phyloP scores from a whole-genome alignment of 2,888 invertebrate genomes.

The Tanaodytes sp. region DNA sequence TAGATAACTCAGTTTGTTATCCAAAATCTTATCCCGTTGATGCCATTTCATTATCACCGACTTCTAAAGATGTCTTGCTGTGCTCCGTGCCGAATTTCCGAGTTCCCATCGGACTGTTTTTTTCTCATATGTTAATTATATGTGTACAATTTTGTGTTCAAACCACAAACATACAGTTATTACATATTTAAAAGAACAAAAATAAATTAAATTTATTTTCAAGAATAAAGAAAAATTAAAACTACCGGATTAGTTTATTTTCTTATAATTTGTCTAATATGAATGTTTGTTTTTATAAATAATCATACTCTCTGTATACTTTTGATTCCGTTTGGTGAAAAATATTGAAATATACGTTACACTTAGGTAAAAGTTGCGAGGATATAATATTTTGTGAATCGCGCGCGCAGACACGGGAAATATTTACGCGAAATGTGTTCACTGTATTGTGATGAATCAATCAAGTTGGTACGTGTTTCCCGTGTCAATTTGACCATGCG shows the following conservation, averaged over 20 bases:
- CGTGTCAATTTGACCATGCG: slow-evolving; percentile 65
- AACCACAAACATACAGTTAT: too few relatives aligned
- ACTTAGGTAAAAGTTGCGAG: too few relatives aligned
- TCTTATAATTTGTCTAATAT: too few relatives aligned
- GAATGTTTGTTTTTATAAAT: not conserved
- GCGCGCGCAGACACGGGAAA: too few relatives aligned
- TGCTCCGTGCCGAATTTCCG: not conserved
- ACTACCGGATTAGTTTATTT: not conserved
- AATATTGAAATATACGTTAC: too few relatives aligned
- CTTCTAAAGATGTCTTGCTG: slow-evolving; percentile 18
- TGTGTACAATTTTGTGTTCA: too few relatives aligned
- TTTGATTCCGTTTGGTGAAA: not conserved
- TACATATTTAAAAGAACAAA: too few relatives aligned
- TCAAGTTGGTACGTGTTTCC: slow-evolving; percentile 55
- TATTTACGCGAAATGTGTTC: slow-evolving; percentile 35
- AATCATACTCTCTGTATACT: not conserved
- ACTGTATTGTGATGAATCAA: slow-evolving; percentile 47
- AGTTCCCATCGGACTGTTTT: not conserved
- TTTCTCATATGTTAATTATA: not conserved
- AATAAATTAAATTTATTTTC: too few relatives aligned
- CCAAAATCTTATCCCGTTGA: slow-evolving; percentile 36
- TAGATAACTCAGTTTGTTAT: slow-evolving; percentile 42
- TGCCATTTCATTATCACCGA: slow-evolving; percentile 20
- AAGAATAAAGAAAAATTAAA: too few relatives aligned
- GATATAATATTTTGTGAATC: too few relatives aligned